Base-by-base conservation (phyloP, 2,113 vertebrate species). In the Xiphorhynchus elegans region DNA sequence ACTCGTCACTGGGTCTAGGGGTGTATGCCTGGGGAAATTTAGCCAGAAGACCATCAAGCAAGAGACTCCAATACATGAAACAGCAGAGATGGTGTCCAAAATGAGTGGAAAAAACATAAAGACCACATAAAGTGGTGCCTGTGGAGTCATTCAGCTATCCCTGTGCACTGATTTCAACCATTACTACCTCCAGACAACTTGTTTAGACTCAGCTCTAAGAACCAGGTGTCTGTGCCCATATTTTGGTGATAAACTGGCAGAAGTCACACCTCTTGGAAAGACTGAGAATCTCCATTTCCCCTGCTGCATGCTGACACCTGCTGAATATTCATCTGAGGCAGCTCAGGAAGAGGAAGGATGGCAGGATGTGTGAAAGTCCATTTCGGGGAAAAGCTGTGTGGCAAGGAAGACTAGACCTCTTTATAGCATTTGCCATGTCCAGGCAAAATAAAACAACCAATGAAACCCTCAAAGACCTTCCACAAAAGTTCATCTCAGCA, bases 331-430 rank as follows among this genome's bases (percentile, higher is more conserved):
- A 23, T 12, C 28, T 5, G 0, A 19, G 31, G 6, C 49, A 86
- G 33, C 7, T 80, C 29, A 59, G 53, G 50, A 25, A 49, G 9
- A 58, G 3, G 33, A 84, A 81, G 23, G 12, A 66, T 53, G 59
- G 10, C 29, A 89, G 49, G 13, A 85, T 28, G 55, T 63, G 28
- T 37, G 58, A 33, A 89, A 7, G 46, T 55, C 55, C 28, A 8
- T 7, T 3, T 23, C 0, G 2, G 11, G 6, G 5, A 82, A 21
- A 4, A 75, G 18, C 16, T 70, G 3, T 0, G 0, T 67, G 24
- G 16, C 13, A 70, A 74, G 33, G 50, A 58, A 40, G 13, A 3
- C 50, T 70, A 33, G 18, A 79, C 47, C 28, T 9, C 10, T 83
- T 33, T 33, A 55, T 8, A 1, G 2, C 2, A 8, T 85, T 70